Evolutionary conservation across 2,113 vertebrate genomes (phyloP), one percentile per base, ranked within the genome.

Genomic region (Phalacrocorax carbo): DNA sequence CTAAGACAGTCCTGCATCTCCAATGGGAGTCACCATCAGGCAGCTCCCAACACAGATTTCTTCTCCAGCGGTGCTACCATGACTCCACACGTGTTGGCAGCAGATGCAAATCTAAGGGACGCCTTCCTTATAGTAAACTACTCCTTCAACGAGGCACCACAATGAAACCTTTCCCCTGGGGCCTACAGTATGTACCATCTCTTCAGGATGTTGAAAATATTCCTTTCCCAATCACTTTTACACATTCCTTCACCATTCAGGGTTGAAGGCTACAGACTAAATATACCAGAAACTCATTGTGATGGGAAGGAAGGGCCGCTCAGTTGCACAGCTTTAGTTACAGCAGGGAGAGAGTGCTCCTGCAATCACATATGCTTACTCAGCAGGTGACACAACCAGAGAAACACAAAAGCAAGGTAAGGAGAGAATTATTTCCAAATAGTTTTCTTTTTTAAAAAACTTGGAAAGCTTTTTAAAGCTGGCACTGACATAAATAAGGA

Each of bases 161-260:
- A 38, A 22, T 5, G 36, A 61, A 86, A 62, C 18, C 8, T 75
- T 17, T 23, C 32, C 14, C 15, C 22, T 5, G 15, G n/a, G 19
- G 40, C 8, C 55, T n/a, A 32, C 0, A 23, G 14, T 26, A 69
- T 55, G 23, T 22, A 32, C 18, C 2, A 0, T 36, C n/a, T 64
- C 77, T 79, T 68, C 29, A 29, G 8, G 7, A 13, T 25, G 19
- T 42, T 60, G 65, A 40, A 90, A 77, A 82, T 30, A n/a, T 26
- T 79, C 29, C 15, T 88, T 48, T 75, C 30, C 27, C 58, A 25
- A 30, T 15, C 34, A 30, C 34, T 55, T 73, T 36, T n/a, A 40
- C 5, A 5, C 4, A 16, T 5, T 66, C 38, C 42, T 82, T 57
- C 49, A n/a, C 20, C 30, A 16, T 29, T 57, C 3, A 2, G n/a